Percentiles rank a stretch among this genome's conserved stretches.
Conservation (phyloP, 2,888 invertebrate genomes). For the Acanthococcus lagerstroemiae region DNA sequence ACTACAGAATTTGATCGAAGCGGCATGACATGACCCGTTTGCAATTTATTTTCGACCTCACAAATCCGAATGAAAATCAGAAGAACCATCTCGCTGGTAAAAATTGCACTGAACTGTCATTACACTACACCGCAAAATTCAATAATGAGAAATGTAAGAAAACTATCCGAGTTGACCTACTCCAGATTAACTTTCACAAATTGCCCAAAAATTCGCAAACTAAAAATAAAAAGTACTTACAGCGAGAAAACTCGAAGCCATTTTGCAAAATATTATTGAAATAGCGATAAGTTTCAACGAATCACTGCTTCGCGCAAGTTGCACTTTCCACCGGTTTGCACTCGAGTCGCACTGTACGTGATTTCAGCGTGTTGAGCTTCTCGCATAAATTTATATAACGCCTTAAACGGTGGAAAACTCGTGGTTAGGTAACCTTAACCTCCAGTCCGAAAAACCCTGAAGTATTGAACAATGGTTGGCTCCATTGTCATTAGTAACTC, state of each 20-base stretch:
- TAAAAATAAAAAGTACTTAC: neutral
- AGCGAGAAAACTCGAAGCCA: neutral
- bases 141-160: no score
- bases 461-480: constrained; percentile 19
- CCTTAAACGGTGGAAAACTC: constrained; percentile 10
- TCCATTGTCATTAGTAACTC: constrained; percentile 13
- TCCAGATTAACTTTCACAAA: neutral
- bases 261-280: neutral
- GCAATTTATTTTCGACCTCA: no score
- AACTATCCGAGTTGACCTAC: neutral
- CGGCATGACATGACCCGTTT: no score
- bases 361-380: neutral
- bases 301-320: neutral
- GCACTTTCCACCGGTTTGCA: neutral
- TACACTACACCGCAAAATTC: no score
- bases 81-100: no score
- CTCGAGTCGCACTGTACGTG: neutral
- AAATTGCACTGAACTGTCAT: no score
- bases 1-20: no score
- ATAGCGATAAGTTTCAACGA: neutral
- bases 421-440: constrained; percentile 14
- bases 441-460: constrained; percentile 21
- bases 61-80: no score
- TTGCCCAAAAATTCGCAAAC: neutral
- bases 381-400: constrained; percentile 2